Conservation (phyloP, 2,797 vertebrate species). For the Cottoperca gobio region DNA sequence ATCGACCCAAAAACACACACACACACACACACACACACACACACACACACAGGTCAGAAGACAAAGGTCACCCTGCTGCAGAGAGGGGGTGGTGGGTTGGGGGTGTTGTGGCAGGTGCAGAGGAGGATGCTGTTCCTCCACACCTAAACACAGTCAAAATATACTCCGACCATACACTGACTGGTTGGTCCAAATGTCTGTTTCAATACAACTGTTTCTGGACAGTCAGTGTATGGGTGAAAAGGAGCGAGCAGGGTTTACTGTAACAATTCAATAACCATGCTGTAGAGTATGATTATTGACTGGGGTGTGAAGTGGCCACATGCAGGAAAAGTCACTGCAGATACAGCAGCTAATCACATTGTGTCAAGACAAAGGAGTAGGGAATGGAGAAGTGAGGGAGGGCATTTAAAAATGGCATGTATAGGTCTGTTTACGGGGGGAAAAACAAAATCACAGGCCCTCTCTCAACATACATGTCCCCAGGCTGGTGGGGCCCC, state of each 20-base stretch:
- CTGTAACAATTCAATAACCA: slow-evolving; percentile 93
- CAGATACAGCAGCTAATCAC: slow-evolving; percentile 76
- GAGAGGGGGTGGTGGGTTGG: slow-evolving; percentile 1
- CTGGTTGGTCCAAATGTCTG: slow-evolving; percentile 53
- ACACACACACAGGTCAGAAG: slow-evolving; percentile 56
- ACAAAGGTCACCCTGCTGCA: slow-evolving; percentile 45
- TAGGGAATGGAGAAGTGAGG: slow-evolving; percentile 94
- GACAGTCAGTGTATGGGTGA: slow-evolving; percentile 89
- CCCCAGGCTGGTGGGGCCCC: slow-evolving; percentile 85
- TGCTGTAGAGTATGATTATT: slow-evolving; percentile 90
- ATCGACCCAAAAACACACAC: slow-evolving; percentile 62
- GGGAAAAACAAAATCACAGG: slow-evolving; percentile 65
- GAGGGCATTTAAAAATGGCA: slow-evolving; percentile 84
- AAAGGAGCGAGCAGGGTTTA: slow-evolving; percentile 77
- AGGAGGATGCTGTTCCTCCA: slow-evolving; percentile 79
- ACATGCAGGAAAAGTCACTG: slow-evolving; percentile 91
- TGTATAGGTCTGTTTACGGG: slow-evolving; percentile 12
- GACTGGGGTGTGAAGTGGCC: slow-evolving; percentile 80
- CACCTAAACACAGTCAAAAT: slow-evolving; percentile 80
- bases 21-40: slow-evolving; percentile 16
- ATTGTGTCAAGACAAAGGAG: slow-evolving; percentile 77
- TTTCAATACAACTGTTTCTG: slow-evolving; percentile 33
- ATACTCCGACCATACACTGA: slow-evolving; percentile 88
- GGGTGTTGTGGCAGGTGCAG: slow-evolving; percentile 59
- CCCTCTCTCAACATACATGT: slow-evolving; percentile 95